A percentile compares a stretch with the other conserved stretches of the same genome.
Evolutionary conservation across 2,888 invertebrate species (phyloP).

Genomic region (Pollenia griseotomentosa): DNA sequence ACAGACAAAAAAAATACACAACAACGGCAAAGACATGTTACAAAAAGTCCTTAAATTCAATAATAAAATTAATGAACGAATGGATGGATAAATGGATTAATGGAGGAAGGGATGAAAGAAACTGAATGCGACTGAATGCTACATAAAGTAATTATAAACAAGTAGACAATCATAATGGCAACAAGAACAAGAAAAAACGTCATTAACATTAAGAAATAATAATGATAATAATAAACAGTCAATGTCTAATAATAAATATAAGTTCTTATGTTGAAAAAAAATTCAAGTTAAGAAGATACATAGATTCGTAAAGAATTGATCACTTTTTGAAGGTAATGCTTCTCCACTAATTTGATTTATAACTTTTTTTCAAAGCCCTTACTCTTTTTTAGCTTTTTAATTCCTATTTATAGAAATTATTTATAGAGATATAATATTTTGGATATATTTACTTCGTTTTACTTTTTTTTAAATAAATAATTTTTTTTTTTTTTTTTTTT

Average conservation of each 20-base stretch:
- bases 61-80: slow-evolving; percentile 30
- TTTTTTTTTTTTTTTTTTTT: no score
- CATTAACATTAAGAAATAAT: not conserved
- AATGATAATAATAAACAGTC: slow-evolving; percentile 24
- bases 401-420: no score
- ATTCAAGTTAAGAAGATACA: no score
- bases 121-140: slow-evolving; percentile 28
- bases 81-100: not conserved
- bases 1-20: not conserved
- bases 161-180: slow-evolving; percentile 33
- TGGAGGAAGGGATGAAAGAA: not conserved
- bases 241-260: not conserved
- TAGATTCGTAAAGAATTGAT: no score
- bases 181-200: not conserved
- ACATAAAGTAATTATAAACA: slow-evolving; percentile 63
- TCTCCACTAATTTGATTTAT: no score
- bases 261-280: no score
- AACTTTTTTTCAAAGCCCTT: no score
- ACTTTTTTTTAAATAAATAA: no score
- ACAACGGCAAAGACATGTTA: slow-evolving; percentile 5
- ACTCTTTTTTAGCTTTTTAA: no score
- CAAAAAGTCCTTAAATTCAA: slow-evolving; percentile 56
- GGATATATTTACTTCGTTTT: no score
- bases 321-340: no score
- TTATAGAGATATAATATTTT: no score